A percentile compares a stretch with the other conserved stretches of the same genome.
Evolutionary conservation across 1,140 invertebrate genomes (phyloP).

Genomic region (Ceratosolen solmsi): DNA sequence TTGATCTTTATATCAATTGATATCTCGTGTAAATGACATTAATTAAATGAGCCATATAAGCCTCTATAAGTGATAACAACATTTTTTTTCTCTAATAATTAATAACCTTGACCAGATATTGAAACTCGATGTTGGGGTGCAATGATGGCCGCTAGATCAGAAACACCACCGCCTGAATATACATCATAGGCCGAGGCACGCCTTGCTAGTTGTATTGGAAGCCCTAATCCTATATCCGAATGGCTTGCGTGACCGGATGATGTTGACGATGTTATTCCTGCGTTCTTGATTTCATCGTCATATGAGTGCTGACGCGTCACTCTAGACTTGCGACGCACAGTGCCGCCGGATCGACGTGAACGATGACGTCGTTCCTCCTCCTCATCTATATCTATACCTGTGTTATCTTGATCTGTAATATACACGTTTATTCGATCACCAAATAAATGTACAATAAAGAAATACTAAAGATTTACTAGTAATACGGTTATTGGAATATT

Average conservation of each 20-base stretch:
- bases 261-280: neutral
- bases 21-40: too few relatives aligned
- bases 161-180: slow-evolving; percentile 71
- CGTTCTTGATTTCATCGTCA: slow-evolving; percentile 82
- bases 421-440: neutral
- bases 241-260: neutral
- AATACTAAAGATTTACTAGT: too few relatives aligned
- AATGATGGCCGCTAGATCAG: slow-evolving; percentile 64
- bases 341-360: slow-evolving; percentile 57
- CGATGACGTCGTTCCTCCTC: slow-evolving; percentile 65
- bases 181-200: slow-evolving; percentile 87
- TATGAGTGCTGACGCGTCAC: slow-evolving; percentile 85
- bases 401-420: slow-evolving; percentile 52
- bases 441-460: neutral
- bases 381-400: slow-evolving; percentile 57
- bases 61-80: too few relatives aligned
- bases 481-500: too few relatives aligned
- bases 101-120: slow-evolving; percentile 67
- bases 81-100: too few relatives aligned
- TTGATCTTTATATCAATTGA: too few relatives aligned
- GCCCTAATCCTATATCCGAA: slow-evolving; percentile 73
- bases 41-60: too few relatives aligned
- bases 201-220: slow-evolving; percentile 80
- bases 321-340: slow-evolving; percentile 78
- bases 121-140: slow-evolving; percentile 66